These are phyloP conservation scores for Masticophis lateralis DNA, from an alignment of 2,797 vertebrate species.

Conservation along the genomic window DNA sequence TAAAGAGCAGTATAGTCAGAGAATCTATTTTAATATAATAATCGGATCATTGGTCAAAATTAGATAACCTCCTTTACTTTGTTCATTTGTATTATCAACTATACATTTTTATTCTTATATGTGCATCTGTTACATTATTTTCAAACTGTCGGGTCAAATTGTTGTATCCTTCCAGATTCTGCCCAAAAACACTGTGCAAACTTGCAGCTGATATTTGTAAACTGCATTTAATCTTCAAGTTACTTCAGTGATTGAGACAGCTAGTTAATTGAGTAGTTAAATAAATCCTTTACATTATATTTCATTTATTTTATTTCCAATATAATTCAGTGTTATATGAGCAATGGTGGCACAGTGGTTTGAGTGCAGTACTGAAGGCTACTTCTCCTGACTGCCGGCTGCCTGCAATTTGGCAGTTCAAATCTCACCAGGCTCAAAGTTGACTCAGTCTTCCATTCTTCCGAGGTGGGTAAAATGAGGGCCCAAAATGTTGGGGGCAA, in stretches of 20 bases:
- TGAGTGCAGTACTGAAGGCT: no score
- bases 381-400: no score
- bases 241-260: neutral
- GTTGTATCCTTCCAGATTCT: neutral
- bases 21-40: neutral
- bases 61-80: neutral
- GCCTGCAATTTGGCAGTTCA: no score
- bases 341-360: no score
- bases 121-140: neutral
- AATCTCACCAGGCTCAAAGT: no score
- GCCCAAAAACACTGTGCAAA: neutral
- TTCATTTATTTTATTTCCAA: neutral
- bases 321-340: neutral
- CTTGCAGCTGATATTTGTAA: neutral
- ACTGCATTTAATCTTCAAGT: neutral
- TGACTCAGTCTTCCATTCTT: no score
- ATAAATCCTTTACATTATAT: neutral
- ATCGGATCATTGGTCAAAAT: neutral
- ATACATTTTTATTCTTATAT: neutral
- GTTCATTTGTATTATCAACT: neutral
- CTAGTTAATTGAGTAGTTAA: neutral
- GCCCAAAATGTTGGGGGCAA: no score
- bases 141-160: neutral
- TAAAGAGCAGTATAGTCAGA: neutral
- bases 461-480: no score